A percentile compares a stretch with the other conserved stretches of the same genome.
These are phyloP conservation scores for Calyptommatus sinebrachiatus DNA, from an alignment of 2,113 vertebrate genomes.

Conservation along the genomic window DNA sequence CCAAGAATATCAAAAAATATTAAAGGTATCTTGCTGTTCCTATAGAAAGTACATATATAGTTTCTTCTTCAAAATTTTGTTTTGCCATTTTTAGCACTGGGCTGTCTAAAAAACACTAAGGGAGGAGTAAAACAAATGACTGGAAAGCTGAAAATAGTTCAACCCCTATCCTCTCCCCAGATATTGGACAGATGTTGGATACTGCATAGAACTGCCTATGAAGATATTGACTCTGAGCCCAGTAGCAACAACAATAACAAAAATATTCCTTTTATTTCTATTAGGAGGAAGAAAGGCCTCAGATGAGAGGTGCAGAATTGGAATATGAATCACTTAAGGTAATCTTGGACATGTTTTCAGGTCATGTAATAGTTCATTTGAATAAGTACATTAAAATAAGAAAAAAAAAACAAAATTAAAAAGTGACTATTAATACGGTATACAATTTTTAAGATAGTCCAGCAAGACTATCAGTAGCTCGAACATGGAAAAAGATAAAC, in stretches of 20 bases:
- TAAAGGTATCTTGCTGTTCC: background rate
- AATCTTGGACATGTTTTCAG: constrained; percentile 41
- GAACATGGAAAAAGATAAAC: too few species aligned
- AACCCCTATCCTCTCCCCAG: too few species aligned
- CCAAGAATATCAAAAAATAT: background rate
- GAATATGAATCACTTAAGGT: constrained; percentile 98
- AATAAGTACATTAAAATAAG: background rate
- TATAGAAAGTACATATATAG: too few species aligned
- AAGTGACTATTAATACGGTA: background rate
- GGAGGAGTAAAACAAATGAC: too few species aligned
- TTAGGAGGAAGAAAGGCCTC: constrained; percentile 89
- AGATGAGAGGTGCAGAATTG: constrained; percentile 89
- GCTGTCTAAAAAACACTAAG: background rate
- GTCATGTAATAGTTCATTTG: background rate
- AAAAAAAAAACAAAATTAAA: background rate
- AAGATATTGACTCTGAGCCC: too few species aligned
- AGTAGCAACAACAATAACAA: background rate
- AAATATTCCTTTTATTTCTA: constrained; percentile 42
- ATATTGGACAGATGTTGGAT: too few species aligned
- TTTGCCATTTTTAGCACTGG: background rate
- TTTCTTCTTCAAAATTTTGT: background rate
- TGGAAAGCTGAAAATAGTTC: too few species aligned
- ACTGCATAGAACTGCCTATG: too few species aligned
- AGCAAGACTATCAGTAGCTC: too few species aligned
- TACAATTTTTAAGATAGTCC: too few species aligned